Percentiles rank a stretch among this genome's conserved stretches.
These are phyloP conservation scores for Thermophis baileyi DNA, from an alignment of 2,113 vertebrate species.

Conservation along the genomic window DNA sequence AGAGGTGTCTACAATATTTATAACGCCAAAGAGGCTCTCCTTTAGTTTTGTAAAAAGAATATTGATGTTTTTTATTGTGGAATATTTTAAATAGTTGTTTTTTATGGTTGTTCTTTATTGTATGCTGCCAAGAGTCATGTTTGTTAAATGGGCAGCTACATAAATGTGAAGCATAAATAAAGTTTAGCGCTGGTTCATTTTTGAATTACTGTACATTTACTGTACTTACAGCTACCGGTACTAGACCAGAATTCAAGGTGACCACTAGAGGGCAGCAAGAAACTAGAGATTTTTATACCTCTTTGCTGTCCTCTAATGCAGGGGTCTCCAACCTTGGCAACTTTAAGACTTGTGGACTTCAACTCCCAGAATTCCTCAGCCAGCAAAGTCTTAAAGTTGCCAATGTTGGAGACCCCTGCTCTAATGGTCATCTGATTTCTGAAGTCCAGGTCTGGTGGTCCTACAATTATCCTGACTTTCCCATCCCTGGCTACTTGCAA, in stretches of 20 bases:
- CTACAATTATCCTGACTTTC: neutral
- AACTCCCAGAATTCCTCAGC: too few species aligned
- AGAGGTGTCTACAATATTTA: neutral
- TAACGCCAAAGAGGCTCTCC: neutral
- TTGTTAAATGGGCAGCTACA: neutral
- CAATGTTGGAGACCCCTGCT: too few species aligned
- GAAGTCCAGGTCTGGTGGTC: neutral
- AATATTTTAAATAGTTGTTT: neutral
- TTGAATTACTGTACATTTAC: neutral
- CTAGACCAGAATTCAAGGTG: neutral
- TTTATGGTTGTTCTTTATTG: neutral
- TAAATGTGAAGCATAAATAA: neutral
- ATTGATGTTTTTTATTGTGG: neutral
- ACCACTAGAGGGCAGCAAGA: neutral
- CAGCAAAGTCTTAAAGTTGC: too few species aligned
- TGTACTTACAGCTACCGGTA: neutral
- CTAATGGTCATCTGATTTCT: neutral
- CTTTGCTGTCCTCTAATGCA: neutral
- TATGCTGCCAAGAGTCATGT: neutral
- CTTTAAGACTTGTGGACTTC: too few species aligned
- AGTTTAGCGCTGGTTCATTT: neutral
- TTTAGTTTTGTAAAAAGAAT: neutral
- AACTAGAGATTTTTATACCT: neutral
- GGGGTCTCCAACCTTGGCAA: too few species aligned
- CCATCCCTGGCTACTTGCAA: neutral